These are phyloP conservation scores for Aphelenchoides besseyi DNA, from an alignment of 1,140 invertebrate genomes.

Conservation along the genomic window DNA sequence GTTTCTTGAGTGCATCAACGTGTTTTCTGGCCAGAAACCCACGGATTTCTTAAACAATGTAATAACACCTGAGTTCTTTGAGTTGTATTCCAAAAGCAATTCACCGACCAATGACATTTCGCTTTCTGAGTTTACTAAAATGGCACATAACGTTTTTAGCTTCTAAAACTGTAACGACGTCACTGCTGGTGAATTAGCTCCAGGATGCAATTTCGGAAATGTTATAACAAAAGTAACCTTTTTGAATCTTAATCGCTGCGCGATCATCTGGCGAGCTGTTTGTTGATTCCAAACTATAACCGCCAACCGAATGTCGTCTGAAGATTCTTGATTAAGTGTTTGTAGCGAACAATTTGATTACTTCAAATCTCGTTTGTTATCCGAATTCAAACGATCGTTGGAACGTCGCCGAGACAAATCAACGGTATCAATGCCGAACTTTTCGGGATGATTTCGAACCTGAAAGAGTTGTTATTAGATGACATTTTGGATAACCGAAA, in stretches of 20 bases:
- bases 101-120: too few species aligned
- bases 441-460: slow-evolving; percentile 59
- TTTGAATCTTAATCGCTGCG: slow-evolving; percentile 59
- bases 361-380: slow-evolving; percentile 60
- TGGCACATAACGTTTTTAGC: too few species aligned
- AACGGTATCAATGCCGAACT: slow-evolving; percentile 49
- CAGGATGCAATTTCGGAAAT: too few species aligned
- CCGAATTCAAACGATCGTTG: slow-evolving; percentile 48
- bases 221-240: too few species aligned
- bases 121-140: too few species aligned
- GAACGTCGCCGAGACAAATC: slow-evolving; percentile 52
- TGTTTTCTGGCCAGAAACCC: slow-evolving; percentile 58
- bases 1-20: slow-evolving; percentile 51
- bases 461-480: slow-evolving; percentile 26
- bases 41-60: slow-evolving; percentile 58
- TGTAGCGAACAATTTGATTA: slow-evolving; percentile 26
- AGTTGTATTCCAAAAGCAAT: too few species aligned
- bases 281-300: slow-evolving; percentile 47
- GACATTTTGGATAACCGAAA: background rate
- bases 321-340: slow-evolving; percentile 28
- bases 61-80: too few species aligned
- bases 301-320: slow-evolving; percentile 58
- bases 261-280: slow-evolving; percentile 56
- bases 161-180: too few species aligned
- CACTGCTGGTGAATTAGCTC: too few species aligned